Conservation (phyloP, 1,140 invertebrate species). For the Pogonomyrmex californicus region DNA sequence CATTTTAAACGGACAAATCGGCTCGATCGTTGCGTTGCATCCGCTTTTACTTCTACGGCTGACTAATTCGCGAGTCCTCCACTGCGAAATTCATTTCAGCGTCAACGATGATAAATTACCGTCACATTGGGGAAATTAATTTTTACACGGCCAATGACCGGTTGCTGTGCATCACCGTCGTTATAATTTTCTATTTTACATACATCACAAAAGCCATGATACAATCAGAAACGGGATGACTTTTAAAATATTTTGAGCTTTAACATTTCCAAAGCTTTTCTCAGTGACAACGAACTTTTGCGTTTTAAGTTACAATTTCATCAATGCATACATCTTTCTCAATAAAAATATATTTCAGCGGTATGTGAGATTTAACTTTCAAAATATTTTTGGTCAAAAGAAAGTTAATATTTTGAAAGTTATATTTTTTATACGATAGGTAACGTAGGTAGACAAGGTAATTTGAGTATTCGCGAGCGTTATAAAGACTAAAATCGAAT, state of each 20-base stretch:
- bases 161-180: not conserved
- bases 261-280: not conserved
- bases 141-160: not conserved
- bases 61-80: slow-evolving; percentile 40
- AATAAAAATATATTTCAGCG: not conserved
- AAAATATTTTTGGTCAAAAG: not conserved
- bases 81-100: slow-evolving; percentile 36
- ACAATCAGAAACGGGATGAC: not conserved
- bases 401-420: too few relatives aligned
- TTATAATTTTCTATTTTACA: slow-evolving; percentile 7
- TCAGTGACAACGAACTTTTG: not conserved
- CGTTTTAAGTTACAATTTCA: not conserved
- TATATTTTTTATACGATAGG: not conserved
- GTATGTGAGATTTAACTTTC: not conserved
- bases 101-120: slow-evolving; percentile 27
- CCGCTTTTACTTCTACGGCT: slow-evolving; percentile 17
- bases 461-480: slow-evolving; percentile 1
- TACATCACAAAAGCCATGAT: not conserved
- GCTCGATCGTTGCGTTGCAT: not conserved
- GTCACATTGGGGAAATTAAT: slow-evolving; percentile 28
- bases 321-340: not conserved
- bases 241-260: not conserved
- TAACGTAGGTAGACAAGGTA: not conserved
- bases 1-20: not conserved
- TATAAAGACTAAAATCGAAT: slow-evolving; percentile 22